Base-by-base conservation (phyloP, 2,113 vertebrate species). In the Dissostichus mawsoni region DNA sequence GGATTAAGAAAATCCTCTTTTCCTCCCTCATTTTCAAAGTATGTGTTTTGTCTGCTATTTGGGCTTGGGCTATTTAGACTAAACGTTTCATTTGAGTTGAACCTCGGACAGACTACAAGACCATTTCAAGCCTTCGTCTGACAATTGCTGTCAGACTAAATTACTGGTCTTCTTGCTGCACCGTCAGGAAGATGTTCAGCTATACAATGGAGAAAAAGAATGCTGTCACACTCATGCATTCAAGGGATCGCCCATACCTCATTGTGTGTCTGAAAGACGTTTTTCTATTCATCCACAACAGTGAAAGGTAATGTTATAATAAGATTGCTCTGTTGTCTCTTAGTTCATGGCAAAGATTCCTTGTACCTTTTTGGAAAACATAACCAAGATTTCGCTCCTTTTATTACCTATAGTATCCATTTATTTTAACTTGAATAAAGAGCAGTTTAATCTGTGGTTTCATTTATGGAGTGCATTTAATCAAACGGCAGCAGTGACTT, bases 1-100 rank as follows among this genome's bases (percentile, higher is more conserved):
- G 56, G 75, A 77, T 85, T 88, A 74, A 2, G 52, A 66, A 80
- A 87, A 84, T 80, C 69, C 72, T 74, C 63, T 72, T 76, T 74
- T 75, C 33, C 45, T 50, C 66, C 20, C 33, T 20, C 17, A 48
- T 68, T 59, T 71, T 79, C 11, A 80, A 62, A 68, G 36, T 50
- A 4, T 51, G 65, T 6, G 3, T 66, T 57, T 53, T 68, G 41
- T 44, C 78, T 73, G 47, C 71, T 16, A 41, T 66, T 65, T 78
- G 29, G 8, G 3, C 74, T 78, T 55, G 36, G n/a, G n/a, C n/a
- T n/a, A n/a, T 41, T 51, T 66, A 12, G 55, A 59, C 66, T 53
- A 53, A 82, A 58, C 51, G 16, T 72, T 72, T 73, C 1, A 45
- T 64, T 50, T 29, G 18, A 76, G 56, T 81, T 74, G 62, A 85